Evolutionary conservation across 2,888 invertebrate genomes (phyloP).

Genomic region (Rambutsinella grinnellia): DNA sequence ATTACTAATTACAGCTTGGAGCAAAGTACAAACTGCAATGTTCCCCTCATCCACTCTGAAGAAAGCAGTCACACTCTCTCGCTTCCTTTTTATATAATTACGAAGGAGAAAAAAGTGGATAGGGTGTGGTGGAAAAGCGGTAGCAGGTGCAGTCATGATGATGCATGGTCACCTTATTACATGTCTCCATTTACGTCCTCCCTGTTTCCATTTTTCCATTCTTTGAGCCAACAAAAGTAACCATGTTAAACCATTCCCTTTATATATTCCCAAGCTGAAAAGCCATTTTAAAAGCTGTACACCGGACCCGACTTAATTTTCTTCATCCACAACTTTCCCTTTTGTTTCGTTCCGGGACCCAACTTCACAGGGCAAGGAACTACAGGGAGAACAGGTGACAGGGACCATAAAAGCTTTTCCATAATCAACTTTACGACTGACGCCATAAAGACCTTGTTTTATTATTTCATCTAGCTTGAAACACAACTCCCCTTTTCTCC

Average conservation of each 20-base stretch:
- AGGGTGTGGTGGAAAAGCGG: no score
- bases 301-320: constrained; percentile 30
- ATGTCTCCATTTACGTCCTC: background rate
- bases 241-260: background rate
- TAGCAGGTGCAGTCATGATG: constrained; percentile 21
- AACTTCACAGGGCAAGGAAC: background rate
- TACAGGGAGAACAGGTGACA: constrained; percentile 47
- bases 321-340: no score
- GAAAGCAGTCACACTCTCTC: no score
- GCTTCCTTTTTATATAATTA: no score
- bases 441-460: constrained; percentile 48
- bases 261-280: no score
- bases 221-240: background rate
- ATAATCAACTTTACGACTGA: constrained; percentile 51
- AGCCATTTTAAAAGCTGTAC: constrained; percentile 14
- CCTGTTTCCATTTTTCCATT: background rate
- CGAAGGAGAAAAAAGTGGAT: no score
- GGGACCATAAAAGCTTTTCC: constrained; percentile 51
- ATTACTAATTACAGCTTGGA: constrained; percentile 21
- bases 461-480: constrained; percentile 44
- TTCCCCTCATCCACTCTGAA: no score
- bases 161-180: constrained; percentile 18
- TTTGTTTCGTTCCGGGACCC: constrained; percentile 1
- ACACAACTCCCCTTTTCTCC: constrained; percentile 1
- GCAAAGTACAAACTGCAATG: background rate